phyloP scores from a whole-genome alignment of 2,113 vertebrate species.

The Morone chrysops region DNA sequence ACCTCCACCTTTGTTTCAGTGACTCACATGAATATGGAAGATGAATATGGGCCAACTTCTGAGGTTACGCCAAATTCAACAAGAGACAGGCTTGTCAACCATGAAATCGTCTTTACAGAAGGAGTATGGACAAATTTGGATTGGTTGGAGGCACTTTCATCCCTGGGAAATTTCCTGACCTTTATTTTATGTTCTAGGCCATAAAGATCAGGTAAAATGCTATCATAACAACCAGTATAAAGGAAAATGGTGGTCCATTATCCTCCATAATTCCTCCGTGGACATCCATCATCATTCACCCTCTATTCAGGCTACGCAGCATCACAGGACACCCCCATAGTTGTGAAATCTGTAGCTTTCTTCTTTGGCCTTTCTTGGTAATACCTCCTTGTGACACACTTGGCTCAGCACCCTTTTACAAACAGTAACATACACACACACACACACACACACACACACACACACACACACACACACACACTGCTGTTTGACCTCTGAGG shows the following conservation, averaged over 20 bases:
- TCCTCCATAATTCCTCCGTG: slow-evolving; percentile 67
- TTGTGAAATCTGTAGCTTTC: slow-evolving; percentile 52
- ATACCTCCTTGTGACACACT: slow-evolving; percentile 54
- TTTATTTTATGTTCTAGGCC: slow-evolving; percentile 76
- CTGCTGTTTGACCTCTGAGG: slow-evolving; percentile 69
- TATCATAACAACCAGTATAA: slow-evolving; percentile 75
- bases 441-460: slow-evolving; percentile 55
- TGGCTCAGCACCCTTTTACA: slow-evolving; percentile 50
- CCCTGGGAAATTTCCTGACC: slow-evolving; percentile 76
- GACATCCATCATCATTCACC: slow-evolving; percentile 76
- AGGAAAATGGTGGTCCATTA: slow-evolving; percentile 74
- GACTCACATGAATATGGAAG: slow-evolving; percentile 76
- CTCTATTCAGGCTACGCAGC: slow-evolving; percentile 35
- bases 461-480: slow-evolving; percentile 55
- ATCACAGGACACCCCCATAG: slow-evolving; percentile 51
- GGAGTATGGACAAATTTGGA: slow-evolving; percentile 73
- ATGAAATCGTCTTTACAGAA: slow-evolving; percentile 81
- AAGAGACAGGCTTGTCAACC: slow-evolving; percentile 71
- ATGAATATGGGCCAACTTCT: slow-evolving; percentile 76
- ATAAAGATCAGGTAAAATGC: slow-evolving; percentile 76
- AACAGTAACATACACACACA: slow-evolving; percentile 50
- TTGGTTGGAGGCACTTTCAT: slow-evolving; percentile 72
- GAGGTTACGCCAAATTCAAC: slow-evolving; percentile 80
- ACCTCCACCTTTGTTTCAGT: slow-evolving; percentile 74
- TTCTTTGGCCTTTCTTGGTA: slow-evolving; percentile 57